phyloP scores from a whole-genome alignment of 1,140 invertebrate genomes.

The Vollenhovia emeryi region DNA sequence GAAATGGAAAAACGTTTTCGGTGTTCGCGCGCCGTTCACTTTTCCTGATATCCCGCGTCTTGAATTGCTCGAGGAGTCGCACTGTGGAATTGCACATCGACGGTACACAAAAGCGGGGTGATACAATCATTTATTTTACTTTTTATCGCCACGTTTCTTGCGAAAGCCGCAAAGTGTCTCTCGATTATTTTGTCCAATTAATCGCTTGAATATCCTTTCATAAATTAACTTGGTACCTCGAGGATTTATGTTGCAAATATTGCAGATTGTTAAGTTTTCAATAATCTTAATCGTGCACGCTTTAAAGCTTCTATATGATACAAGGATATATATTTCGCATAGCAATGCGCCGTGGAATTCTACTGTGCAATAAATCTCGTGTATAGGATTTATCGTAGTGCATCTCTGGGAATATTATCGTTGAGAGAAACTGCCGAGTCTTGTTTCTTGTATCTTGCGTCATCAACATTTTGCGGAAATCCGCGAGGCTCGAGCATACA shows the following conservation, averaged over 20 bases:
- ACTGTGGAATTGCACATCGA: neutral
- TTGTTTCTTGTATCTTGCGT: constrained; percentile 67
- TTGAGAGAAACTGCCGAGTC: constrained; percentile 61
- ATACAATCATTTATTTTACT: neutral
- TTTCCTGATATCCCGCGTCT: neutral
- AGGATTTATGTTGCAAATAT: neutral
- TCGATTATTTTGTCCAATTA: neutral
- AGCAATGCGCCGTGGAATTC: constrained; percentile 44
- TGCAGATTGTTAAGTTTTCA: neutral
- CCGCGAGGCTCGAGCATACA: neutral
- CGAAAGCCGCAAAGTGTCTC: no score
- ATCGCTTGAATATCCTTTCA: neutral
- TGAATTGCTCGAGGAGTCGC: neutral
- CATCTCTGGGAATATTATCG: constrained; percentile 75
- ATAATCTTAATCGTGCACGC: neutral
- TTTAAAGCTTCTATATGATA: constrained; percentile 24
- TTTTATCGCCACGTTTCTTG: neutral
- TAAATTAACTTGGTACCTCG: neutral
- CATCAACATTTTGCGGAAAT: constrained; percentile 55
- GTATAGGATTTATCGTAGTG: constrained; percentile 73
- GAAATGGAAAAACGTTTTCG: constrained; percentile 36
- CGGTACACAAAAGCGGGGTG: neutral
- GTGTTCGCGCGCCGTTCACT: constrained; percentile 4
- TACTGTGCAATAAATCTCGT: constrained; percentile 64
- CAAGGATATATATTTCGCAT: neutral